Evolutionary conservation across 2,888 invertebrate genomes (phyloP), one percentile per base, ranked within the genome.

Genomic region (Orchesella flavescens): DNA sequence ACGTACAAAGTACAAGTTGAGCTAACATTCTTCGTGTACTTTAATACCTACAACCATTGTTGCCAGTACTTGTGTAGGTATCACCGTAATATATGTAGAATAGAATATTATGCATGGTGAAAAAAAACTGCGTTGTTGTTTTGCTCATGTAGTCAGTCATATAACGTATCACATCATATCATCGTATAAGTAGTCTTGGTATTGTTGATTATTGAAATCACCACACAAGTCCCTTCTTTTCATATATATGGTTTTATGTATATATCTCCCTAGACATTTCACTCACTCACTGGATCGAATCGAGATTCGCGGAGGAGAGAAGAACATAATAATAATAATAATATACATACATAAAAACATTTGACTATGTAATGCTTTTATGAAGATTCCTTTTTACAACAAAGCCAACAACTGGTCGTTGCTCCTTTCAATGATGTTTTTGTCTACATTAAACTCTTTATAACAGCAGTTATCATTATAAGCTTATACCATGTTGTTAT

Each of bases 51-150:
- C 34, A 23, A 66, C 44, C 23, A 68, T 65, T 65, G 43, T 65
- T 65, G 13, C 53, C 61, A n/a, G 49, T 49, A 49, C 49, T 49
- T 49, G 49, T 34, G 34, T 34, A 34, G 34, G n/a, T 49, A 49
- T 17, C n/a, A 19, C 19, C 21, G n/a, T 15, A 13, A 53, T n/a
- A n/a, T n/a, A n/a, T n/a, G n/a, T n/a, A n/a, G n/a, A n/a, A n/a
- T n/a, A n/a, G n/a, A n/a, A n/a, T n/a, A n/a, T n/a, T n/a, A n/a
- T 53, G 15, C 13, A 34, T 44, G n/a, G 43, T n/a, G 49, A 46
- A 19, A 66, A 53, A 65, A 75, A 75, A 75, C 24, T 75, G 75
- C 75, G 65, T 75, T 21, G 65, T 65, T 75, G 34, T 65, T 75
- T 65, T 65, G 17, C 61, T 53, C 46, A 49, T n/a, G n/a, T n/a